A percentile compares a stretch with the other conserved stretches of the same genome.
These are phyloP conservation scores for Andrena trimmerana DNA, from an alignment of 2,888 invertebrate genomes.

Conservation along the genomic window DNA sequence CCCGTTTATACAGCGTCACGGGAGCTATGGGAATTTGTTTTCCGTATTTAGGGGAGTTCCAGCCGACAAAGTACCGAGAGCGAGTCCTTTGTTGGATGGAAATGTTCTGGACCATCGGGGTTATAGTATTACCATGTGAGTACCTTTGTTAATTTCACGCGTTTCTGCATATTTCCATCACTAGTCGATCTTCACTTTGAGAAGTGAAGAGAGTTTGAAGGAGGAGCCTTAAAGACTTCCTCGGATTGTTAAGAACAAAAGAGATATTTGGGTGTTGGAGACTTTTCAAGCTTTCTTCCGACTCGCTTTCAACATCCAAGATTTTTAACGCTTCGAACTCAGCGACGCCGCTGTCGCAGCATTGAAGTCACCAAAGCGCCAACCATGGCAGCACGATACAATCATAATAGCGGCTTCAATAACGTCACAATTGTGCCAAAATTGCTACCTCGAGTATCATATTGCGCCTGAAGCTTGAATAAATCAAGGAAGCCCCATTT, in stretches of 20 bases:
- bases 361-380: slow-evolving; percentile 9
- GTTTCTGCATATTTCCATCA: not conserved
- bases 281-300: too few species aligned
- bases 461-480: not conserved
- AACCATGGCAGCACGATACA: not conserved
- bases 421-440: not conserved
- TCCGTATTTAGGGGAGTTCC: slow-evolving; percentile 93
- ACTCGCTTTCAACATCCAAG: too few species aligned
- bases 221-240: too few species aligned
- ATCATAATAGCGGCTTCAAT: not conserved
- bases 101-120: slow-evolving; percentile 93
- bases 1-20: slow-evolving; percentile 87
- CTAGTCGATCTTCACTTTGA: not conserved
- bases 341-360: not conserved
- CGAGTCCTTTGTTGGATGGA: slow-evolving; percentile 94
- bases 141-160: slow-evolving; percentile 23
- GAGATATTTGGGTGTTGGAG: too few species aligned
- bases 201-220: too few species aligned
- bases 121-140: slow-evolving; percentile 91
- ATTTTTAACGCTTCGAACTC: not conserved
- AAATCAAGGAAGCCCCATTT: too few species aligned
- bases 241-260: too few species aligned
- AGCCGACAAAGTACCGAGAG: slow-evolving; percentile 92
- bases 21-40: slow-evolving; percentile 94
- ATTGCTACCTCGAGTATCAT: too few species aligned